Conservation (phyloP, 2,797 vertebrate genomes). For the Xenops minutus region DNA sequence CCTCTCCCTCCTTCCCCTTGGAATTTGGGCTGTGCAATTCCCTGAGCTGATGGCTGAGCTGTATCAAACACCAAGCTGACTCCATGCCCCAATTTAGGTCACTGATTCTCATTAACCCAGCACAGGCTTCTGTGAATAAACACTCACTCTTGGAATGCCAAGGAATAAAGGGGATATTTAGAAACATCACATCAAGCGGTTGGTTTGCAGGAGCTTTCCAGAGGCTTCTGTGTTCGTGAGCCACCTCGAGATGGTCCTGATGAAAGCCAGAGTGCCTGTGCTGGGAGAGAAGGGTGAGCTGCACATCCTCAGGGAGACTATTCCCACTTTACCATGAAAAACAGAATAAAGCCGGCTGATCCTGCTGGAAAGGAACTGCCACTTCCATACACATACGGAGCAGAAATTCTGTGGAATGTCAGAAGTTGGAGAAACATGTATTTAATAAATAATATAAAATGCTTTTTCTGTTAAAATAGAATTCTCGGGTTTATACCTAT, state of each 20-base stretch:
- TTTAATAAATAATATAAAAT: slow-evolving; percentile 80
- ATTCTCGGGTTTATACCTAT: slow-evolving; percentile 66
- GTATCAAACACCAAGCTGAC: not conserved
- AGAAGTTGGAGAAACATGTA: slow-evolving; percentile 63
- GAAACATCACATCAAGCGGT: accelerated
- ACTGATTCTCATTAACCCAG: not conserved
- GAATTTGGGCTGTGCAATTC: not conserved
- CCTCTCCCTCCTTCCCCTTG: accelerated
- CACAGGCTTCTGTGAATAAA: not conserved
- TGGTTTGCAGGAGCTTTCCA: not conserved
- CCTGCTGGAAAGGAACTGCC: slow-evolving; percentile 44
- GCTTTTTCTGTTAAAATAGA: slow-evolving; percentile 75
- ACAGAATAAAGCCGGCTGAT: slow-evolving; percentile 68
- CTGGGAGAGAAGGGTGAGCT: not conserved
- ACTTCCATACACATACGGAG: slow-evolving; percentile 37
- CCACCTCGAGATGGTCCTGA: not conserved
- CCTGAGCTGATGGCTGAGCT: not conserved
- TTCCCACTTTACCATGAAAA: slow-evolving; percentile 30
- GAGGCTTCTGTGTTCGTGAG: not conserved
- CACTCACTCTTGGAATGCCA: not conserved
- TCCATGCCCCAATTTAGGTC: not conserved
- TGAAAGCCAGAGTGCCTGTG: not conserved
- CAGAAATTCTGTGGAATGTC: slow-evolving; percentile 67
- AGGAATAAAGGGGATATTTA: not conserved
- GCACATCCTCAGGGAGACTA: not conserved